Base-by-base conservation (phyloP, 2,113 vertebrate genomes). In the Etia nguti region DNA sequence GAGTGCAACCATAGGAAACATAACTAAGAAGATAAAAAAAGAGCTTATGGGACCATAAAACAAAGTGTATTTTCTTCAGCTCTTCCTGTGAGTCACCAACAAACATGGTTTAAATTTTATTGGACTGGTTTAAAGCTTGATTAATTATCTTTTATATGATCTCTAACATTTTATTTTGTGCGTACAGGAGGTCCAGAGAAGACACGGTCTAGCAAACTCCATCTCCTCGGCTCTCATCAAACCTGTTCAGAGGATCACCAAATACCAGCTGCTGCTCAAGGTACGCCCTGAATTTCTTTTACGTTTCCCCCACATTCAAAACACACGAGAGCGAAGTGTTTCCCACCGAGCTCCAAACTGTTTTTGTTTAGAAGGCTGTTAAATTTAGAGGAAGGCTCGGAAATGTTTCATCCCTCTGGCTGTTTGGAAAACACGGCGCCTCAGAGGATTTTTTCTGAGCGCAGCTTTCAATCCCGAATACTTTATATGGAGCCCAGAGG, bases 141-240 rank as follows among this genome's bases (percentile, higher is more conserved):
- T n/a, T 77, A 77, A 77, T 31, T 46, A 77, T 12, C 73, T 77
- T 77, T 77, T 34, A 52, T 52, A 52, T n/a, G 26, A 50, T 20
- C 16, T 75, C 6, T 43, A 29, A 81, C 38, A 41, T 16, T 41
- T 70, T 48, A 24, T 59, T 20, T 24, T 84, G 65, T 73, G 41
- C 59, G 29, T 79, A 10, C 87, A 99, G 99, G 98, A 99, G 95
- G 99, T 99, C 86, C 99, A 99, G 93, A 97, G 99, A 92, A 96
- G 98, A 90, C 98, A 99, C 0, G 97, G 98, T 11, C 95, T 99
- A 80, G 97, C 97, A 73, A 99, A 99, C 94, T 99, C 99, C 86
- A 98, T 99, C 92, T 99, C 99, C 62, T 99, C 99, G 18, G 98
- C 98, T 79, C 97, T 99, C 86, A 99, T 99, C 91, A 99, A 99